Evolutionary conservation across 2,113 vertebrate species (phyloP), one percentile per base, ranked within the genome.

Genomic region (Pandion haliaetus): DNA sequence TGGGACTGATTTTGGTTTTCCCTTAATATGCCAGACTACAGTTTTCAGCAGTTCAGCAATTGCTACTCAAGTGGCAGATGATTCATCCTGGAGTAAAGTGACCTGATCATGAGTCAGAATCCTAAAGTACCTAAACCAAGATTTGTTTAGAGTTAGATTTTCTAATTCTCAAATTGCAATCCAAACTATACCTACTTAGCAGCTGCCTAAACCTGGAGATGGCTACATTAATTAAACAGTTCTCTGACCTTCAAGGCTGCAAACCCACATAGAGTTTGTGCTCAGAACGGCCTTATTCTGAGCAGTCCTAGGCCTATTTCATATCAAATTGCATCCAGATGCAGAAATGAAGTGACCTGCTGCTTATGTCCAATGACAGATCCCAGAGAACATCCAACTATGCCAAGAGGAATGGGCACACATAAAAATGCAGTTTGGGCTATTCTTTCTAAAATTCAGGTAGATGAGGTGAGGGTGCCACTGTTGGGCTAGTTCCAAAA

Each of bases 81-180:
- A 94, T 54, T 97, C 95, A 90, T 93, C 36, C 32, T 23, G 17
- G 74, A 86, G 58, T 57, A 87, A 96, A 31, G 11, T 92, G 90
- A 95, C 90, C 20, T 2, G 40, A 67, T 90, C 70, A n/a, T 97
- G 93, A 95, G 62, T 95, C 93, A 94, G 87, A 94, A 93, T 94
- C 70, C 36, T 85, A 77, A 85, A 55, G 54, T 45, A 70, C 67
- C 69, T 62, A 54, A 89, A 67, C 13, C 14, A 74, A 76, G 20
- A 70, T 87, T 82, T 95, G 31, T 85, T 82, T 21, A 3, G 57
- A 88, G 61, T 49, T 80, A 65, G 54, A 86, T 86, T 78, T 95
- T 90, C 24, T 73, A 74, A 66, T 52, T 92, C 82, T 92, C 45
- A 70, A 77, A 77, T 42, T 73, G 63, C 58, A 77, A 59, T 58